phyloP scores from a whole-genome alignment of 2,113 vertebrate species.

The Emydocephalus ijimae region DNA sequence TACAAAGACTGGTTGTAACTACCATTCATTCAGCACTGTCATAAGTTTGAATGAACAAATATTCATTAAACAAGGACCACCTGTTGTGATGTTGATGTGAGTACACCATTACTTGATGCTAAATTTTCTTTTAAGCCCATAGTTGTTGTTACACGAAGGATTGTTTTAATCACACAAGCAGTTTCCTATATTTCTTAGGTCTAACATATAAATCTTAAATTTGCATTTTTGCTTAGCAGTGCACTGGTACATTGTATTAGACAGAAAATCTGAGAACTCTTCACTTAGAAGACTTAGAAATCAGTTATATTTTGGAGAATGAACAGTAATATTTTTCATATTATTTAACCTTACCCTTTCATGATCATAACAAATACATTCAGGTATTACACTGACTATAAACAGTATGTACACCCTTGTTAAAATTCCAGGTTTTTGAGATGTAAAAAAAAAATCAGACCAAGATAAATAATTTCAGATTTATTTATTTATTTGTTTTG shows the following conservation, averaged over 20 bases:
- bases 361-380: slow-evolving; percentile 60
- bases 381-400: slow-evolving; percentile 24
- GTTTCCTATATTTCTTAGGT: neutral
- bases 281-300: slow-evolving; percentile 32
- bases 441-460: too few species aligned
- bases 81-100: neutral
- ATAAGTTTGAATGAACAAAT: neutral
- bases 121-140: neutral
- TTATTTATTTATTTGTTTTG: too few species aligned
- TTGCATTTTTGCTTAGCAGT: neutral
- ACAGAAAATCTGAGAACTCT: neutral
- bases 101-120: neutral
- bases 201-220: neutral
- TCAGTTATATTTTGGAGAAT: slow-evolving; percentile 2
- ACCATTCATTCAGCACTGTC: neutral
- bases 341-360: neutral
- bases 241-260: neutral
- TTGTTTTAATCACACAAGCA: neutral
- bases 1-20: neutral
- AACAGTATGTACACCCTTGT: too few species aligned
- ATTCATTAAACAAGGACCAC: neutral
- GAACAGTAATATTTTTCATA: slow-evolving; percentile 4
- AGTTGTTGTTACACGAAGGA: neutral
- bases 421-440: too few species aligned
- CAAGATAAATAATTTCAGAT: too few species aligned